phyloP scores from a whole-genome alignment of 2,113 vertebrate genomes.

The Murina feae region DNA sequence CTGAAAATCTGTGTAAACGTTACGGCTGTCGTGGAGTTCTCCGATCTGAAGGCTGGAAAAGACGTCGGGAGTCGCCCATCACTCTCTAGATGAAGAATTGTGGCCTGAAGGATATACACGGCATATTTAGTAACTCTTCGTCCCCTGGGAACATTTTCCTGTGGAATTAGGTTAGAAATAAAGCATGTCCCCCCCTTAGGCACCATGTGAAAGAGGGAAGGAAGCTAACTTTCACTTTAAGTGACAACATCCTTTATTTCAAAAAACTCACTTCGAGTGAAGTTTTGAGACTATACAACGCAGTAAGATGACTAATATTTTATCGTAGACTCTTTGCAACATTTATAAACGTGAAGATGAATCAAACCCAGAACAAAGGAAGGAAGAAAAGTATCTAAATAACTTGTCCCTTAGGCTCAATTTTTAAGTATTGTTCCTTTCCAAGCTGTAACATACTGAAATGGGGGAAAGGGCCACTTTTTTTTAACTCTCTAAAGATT shows the following conservation, averaged over 20 bases:
- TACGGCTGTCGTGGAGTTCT: conserved; percentile 57
- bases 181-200: background rate
- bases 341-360: background rate
- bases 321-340: background rate
- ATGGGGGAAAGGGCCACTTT: rapidly evolving
- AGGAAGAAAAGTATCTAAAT: background rate
- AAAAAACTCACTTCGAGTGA: background rate
- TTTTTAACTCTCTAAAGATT: background rate
- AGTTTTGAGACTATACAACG: background rate
- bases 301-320: background rate
- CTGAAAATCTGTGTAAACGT: conserved; percentile 58
- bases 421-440: conserved; percentile 32
- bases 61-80: background rate
- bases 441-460: background rate
- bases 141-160: background rate
- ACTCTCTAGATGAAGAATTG: background rate
- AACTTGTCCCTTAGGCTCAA: background rate
- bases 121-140: background rate
- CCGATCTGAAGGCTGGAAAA: background rate
- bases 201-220: background rate
- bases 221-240: background rate
- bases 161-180: background rate
- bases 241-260: background rate
- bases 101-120: background rate
- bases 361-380: background rate